Conservation (phyloP, 2,888 invertebrate genomes). For the Acanthoscelides obtectus region DNA sequence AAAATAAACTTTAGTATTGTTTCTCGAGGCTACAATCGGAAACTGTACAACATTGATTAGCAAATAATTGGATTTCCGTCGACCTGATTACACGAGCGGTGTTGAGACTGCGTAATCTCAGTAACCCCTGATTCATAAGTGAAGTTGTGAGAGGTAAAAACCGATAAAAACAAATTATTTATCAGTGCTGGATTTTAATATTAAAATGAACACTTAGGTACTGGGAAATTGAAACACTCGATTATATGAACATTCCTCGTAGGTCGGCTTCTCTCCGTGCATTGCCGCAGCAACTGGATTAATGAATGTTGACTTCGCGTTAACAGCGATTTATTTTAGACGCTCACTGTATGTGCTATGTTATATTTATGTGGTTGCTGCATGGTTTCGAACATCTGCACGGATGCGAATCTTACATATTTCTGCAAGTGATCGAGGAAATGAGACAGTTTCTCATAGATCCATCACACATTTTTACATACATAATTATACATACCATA, state of each 20-base stretch:
- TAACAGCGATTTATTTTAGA: not conserved
- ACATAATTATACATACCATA: not conserved
- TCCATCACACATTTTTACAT: not conserved
- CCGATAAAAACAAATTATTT: too few relatives aligned
- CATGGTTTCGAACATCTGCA: not conserved
- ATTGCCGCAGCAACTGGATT: not conserved
- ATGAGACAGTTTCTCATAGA: not conserved
- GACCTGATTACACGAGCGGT: too few relatives aligned
- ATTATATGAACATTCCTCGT: not conserved
- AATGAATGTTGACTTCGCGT: not conserved
- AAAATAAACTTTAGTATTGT: too few relatives aligned
- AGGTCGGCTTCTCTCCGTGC: not conserved
- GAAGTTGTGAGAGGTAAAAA: too few relatives aligned
- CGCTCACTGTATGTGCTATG: not conserved
- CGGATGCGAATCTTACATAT: not conserved
- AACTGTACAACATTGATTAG: too few relatives aligned
- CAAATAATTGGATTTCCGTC: too few relatives aligned
- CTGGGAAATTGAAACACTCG: too few relatives aligned
- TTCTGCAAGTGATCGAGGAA: not conserved
- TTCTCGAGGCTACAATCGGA: too few relatives aligned
- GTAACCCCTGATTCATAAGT: too few relatives aligned
- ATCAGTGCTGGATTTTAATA: too few relatives aligned
- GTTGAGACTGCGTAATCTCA: too few relatives aligned
- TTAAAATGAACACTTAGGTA: too few relatives aligned
- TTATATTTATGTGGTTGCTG: not conserved